A percentile compares a stretch with the other conserved stretches of the same genome.
Conservation (phyloP, 2,797 vertebrate species). For the Danio choprae region DNA sequence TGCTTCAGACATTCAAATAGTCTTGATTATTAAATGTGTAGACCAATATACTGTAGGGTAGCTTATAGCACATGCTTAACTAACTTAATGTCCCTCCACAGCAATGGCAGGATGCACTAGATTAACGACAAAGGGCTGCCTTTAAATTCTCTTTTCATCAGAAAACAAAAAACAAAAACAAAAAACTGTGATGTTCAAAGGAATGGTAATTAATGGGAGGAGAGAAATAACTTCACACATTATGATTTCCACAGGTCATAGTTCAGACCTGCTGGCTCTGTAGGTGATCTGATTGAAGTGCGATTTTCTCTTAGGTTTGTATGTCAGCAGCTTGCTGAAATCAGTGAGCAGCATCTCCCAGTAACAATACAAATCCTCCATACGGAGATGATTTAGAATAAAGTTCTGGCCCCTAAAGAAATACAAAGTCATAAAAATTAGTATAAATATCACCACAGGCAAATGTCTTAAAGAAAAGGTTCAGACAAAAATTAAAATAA, state of each 20-base stretch:
- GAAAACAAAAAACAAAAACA: too few relatives aligned
- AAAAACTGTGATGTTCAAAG: not conserved
- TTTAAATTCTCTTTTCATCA: not conserved
- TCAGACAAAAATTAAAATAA: not conserved
- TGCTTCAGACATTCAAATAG: slow-evolving; percentile 1
- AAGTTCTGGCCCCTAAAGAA: slow-evolving; percentile 86
- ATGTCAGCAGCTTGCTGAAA: slow-evolving; percentile 86
- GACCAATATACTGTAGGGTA: not conserved
- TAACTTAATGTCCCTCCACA: too few relatives aligned
- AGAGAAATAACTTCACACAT: not conserved
- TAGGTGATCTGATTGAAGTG: slow-evolving; percentile 81
- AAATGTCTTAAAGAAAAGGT: not conserved
- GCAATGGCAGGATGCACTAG: not conserved
- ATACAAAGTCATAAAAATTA: not conserved
- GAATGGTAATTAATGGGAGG: not conserved
- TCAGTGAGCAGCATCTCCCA: slow-evolving; percentile 90
- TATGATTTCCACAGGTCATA: slow-evolving; percentile 65
- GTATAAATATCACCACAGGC: not conserved
- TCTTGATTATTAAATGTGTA: not conserved
- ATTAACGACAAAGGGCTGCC: not conserved
- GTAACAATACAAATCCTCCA: slow-evolving; percentile 93
- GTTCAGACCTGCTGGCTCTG: slow-evolving; percentile 81
- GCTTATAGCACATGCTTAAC: not conserved
- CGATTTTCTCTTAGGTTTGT: slow-evolving; percentile 83
- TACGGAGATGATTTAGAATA: slow-evolving; percentile 86